These are phyloP conservation scores for Odontomachus brunneus DNA, from an alignment of 1,140 invertebrate genomes.

Conservation along the genomic window DNA sequence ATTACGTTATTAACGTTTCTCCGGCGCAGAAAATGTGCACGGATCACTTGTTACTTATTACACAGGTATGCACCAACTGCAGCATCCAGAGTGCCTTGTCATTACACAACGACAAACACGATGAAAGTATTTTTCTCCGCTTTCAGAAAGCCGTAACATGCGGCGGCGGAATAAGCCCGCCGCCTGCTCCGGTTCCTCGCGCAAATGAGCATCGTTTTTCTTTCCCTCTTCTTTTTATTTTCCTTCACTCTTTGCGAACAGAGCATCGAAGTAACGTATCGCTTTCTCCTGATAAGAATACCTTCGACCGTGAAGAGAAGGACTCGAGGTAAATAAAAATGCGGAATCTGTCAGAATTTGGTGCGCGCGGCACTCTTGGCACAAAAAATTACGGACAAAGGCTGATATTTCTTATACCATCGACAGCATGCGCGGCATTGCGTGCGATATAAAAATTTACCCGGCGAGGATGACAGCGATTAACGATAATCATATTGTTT, in stretches of 20 bases:
- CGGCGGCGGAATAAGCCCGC: constrained; percentile 6
- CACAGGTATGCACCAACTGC: constrained; percentile 54
- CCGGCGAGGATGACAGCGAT: constrained; percentile 19
- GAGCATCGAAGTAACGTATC: constrained; percentile 3
- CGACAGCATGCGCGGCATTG: not conserved
- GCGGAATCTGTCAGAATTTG: constrained; percentile 9
- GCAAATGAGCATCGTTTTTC: constrained; percentile 39
- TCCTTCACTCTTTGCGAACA: not conserved
- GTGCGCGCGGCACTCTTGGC: too few species aligned
- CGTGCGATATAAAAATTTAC: not conserved
- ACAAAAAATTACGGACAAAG: not conserved
- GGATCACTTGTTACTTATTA: constrained; percentile 63
- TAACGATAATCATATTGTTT: constrained; percentile 39
- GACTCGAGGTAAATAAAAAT: not conserved
- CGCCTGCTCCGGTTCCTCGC: not conserved
- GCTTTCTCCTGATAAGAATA: constrained; percentile 26
- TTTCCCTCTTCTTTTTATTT: too few species aligned
- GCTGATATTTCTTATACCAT: not conserved
- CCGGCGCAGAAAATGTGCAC: constrained; percentile 57
- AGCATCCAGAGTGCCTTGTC: constrained; percentile 58
- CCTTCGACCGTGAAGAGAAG: not conserved
- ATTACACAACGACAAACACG: constrained; percentile 47
- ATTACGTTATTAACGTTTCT: constrained; percentile 65
- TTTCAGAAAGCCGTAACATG: constrained; percentile 45
- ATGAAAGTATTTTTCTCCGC: constrained; percentile 49